These are phyloP conservation scores for Psittacula echo DNA, from an alignment of 2,797 vertebrate species.

Conservation along the genomic window DNA sequence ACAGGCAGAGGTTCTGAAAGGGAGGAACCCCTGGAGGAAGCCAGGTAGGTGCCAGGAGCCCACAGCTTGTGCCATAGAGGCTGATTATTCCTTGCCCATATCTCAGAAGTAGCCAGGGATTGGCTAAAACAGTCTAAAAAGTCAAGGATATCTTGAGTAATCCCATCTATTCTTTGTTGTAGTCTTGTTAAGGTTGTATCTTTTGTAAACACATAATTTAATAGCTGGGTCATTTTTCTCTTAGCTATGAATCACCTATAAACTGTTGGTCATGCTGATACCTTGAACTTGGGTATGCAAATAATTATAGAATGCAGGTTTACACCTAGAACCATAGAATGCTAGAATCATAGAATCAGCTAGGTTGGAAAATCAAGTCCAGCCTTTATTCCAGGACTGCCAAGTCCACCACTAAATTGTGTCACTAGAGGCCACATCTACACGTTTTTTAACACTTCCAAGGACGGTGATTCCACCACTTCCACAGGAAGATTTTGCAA, in stretches of 20 bases:
- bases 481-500: background rate
- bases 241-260: background rate
- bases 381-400: background rate
- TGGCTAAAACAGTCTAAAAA: background rate
- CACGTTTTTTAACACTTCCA: background rate
- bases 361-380: background rate
- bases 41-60: background rate
- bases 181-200: background rate
- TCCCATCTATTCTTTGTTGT: background rate
- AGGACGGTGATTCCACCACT: background rate
- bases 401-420: background rate
- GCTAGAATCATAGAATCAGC: background rate
- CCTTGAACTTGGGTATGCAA: background rate
- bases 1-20: background rate
- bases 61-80: background rate
- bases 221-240: background rate
- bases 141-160: background rate
- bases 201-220: background rate
- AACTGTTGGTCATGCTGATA: background rate
- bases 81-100: background rate
- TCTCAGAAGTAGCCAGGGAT: background rate
- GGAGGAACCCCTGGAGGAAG: background rate
- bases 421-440: background rate
- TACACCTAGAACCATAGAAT: background rate
- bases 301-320: background rate